Evolutionary conservation across 23 tunicate genomes (phyloP).

Genomic region (Aplidium turbinatum): DNA sequence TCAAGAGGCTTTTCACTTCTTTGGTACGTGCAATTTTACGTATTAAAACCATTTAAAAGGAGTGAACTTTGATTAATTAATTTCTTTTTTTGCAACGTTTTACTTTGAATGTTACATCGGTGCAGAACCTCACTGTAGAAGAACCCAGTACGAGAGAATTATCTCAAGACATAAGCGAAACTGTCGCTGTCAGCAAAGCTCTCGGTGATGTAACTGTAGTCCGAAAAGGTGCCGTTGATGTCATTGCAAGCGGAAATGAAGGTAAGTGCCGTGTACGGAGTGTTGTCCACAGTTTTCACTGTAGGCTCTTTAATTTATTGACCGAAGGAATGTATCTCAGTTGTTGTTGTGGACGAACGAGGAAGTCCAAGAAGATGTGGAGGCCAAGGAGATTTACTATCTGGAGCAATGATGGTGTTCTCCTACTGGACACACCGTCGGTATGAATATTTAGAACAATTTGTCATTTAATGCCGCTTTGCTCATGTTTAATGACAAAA

Average conservation of each 20-base stretch:
- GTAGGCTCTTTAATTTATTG: too few species aligned
- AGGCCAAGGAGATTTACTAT: constrained; percentile 96
- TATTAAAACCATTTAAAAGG: too few species aligned
- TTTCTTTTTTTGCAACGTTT: too few species aligned
- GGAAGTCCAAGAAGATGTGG: constrained; percentile 96
- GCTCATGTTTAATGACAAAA: too few species aligned
- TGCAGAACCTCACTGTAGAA: too few species aligned
- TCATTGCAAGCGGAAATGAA: constrained; percentile 52
- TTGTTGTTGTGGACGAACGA: constrained; percentile 37
- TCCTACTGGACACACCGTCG: constrained; percentile 64
- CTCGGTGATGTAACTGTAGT: constrained; percentile 73
- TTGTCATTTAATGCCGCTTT: too few species aligned
- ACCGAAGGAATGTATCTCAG: constrained; percentile 35
- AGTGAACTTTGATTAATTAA: too few species aligned
- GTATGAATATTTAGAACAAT: constrained; percentile 15
- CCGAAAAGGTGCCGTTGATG: constrained; percentile 65
- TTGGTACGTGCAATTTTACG: constrained; percentile 1
- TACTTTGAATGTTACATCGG: too few species aligned
- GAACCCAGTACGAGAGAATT: too few species aligned
- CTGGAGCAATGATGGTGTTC: constrained; percentile 80
- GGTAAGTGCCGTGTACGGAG: constrained; percentile 46
- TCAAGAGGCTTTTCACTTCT: constrained; percentile 40
- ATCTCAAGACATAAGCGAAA: constrained; percentile 31
- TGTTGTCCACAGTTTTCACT: too few species aligned
- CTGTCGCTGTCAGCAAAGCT: constrained; percentile 68